phyloP scores from a whole-genome alignment of 2,113 vertebrate genomes.

The Onychorhynchus coronatus region DNA sequence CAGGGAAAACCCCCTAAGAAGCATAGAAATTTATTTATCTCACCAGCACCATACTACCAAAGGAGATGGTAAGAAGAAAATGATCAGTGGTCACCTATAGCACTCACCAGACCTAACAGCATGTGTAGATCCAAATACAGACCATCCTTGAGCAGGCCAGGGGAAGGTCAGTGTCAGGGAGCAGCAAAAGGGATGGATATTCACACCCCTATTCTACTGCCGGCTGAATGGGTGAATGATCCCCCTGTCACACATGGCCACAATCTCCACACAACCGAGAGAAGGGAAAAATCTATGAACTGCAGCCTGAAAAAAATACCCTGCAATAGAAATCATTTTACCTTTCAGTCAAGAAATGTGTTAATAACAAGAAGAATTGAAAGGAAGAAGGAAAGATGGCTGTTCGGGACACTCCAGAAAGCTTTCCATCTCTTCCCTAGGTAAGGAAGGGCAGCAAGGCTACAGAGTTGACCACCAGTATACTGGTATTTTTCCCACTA shows the following conservation, averaged over 20 bases:
- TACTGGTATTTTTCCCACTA: neutral
- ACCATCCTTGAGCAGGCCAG: neutral
- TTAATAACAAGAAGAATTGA: neutral
- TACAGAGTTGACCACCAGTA: neutral
- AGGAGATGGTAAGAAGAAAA: neutral
- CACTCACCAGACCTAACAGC: neutral
- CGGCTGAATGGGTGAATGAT: neutral
- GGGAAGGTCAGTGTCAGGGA: neutral
- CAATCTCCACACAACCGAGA: rapidly evolving
- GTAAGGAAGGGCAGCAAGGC: neutral
- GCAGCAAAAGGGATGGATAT: neutral
- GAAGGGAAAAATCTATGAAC: neutral
- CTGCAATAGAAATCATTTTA: neutral
- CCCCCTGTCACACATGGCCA: neutral
- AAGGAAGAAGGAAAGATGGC: neutral
- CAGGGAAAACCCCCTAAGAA: neutral
- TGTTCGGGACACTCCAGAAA: neutral
- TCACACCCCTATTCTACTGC: rapidly evolving
- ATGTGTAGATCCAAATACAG: neutral
- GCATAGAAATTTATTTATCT: neutral
- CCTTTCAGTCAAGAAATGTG: neutral
- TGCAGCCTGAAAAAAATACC: neutral
- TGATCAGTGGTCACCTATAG: neutral
- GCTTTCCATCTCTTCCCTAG: neutral
- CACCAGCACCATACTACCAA: neutral